Percentiles rank a stretch among this genome's conserved stretches.
phyloP scores from a whole-genome alignment of 2,113 vertebrate genomes.

The Tursiops truncatus region DNA sequence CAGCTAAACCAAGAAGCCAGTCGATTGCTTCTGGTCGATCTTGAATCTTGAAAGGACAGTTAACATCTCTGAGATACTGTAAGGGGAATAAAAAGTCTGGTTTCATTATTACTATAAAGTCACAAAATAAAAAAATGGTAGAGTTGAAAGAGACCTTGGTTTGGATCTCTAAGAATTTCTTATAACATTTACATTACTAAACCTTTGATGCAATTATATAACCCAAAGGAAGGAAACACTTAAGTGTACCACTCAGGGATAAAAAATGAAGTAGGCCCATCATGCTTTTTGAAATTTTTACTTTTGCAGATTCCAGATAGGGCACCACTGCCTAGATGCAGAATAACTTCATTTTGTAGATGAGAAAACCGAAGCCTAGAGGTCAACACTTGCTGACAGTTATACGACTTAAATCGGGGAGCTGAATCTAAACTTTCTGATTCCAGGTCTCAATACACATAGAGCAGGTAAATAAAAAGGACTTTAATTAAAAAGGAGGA shows the following conservation, averaged over 20 bases:
- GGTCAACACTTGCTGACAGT: background rate
- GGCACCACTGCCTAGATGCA: background rate
- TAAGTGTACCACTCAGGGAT: background rate
- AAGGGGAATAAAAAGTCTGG: background rate
- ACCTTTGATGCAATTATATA: background rate
- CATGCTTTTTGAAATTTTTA: background rate
- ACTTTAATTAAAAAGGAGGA: background rate
- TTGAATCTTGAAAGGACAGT: constrained; percentile 92
- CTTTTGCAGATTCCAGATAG: background rate
- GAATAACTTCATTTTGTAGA: background rate
- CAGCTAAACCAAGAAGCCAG: constrained; percentile 97
- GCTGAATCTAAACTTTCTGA: background rate
- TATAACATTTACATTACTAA: background rate
- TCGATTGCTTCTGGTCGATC: constrained; percentile 93
- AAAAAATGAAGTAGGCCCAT: background rate
- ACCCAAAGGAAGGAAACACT: background rate
- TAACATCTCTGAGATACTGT: constrained; percentile 95
- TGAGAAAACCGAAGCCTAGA: background rate
- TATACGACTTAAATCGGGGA: background rate
- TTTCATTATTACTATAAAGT: constrained; percentile 34
- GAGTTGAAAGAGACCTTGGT: background rate
- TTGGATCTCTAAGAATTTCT: constrained; percentile 17
- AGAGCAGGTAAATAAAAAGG: background rate
- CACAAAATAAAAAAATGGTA: background rate
- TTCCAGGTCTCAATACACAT: background rate